Percentiles rank a stretch among this genome's conserved stretches.
These are phyloP conservation scores for Coptodon rendalli DNA, from an alignment of 2,113 vertebrate species.

Conservation along the genomic window DNA sequence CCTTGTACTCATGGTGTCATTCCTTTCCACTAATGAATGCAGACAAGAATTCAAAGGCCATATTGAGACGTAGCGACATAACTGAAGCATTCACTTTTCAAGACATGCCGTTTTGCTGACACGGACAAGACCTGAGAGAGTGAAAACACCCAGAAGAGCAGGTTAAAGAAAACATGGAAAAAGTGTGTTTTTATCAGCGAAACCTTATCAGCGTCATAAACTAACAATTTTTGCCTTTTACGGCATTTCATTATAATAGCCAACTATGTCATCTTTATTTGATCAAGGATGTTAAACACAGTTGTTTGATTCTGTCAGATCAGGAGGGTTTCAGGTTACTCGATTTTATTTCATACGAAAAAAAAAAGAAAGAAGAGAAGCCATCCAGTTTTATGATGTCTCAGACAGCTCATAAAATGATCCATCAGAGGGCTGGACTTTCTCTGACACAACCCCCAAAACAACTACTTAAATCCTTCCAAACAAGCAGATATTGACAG, in stretches of 20 bases:
- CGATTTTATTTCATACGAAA: neutral
- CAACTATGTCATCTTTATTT: neutral
- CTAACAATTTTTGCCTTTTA: neutral
- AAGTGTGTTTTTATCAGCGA: neutral
- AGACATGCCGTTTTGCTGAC: neutral
- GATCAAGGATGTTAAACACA: neutral
- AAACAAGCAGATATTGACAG: neutral
- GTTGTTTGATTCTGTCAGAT: neutral
- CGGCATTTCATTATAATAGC: neutral
- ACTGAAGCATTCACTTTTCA: neutral
- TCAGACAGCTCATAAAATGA: neutral
- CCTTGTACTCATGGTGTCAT: slow-evolving; percentile 17
- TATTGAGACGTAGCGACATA: slow-evolving; percentile 19
- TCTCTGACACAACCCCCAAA: neutral
- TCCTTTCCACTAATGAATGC: slow-evolving; percentile 48
- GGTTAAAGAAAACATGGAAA: neutral
- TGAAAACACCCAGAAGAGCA: neutral
- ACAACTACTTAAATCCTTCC: neutral
- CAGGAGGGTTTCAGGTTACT: neutral
- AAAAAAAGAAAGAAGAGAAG: neutral
- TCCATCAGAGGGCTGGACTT: neutral
- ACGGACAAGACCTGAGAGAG: neutral
- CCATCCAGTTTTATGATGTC: neutral
- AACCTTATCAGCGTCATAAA: neutral
- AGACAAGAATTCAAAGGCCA: slow-evolving; percentile 48